These are phyloP conservation scores for Pristionchus fissidentatus DNA, from an alignment of 2,888 invertebrate species.

Conservation along the genomic window DNA sequence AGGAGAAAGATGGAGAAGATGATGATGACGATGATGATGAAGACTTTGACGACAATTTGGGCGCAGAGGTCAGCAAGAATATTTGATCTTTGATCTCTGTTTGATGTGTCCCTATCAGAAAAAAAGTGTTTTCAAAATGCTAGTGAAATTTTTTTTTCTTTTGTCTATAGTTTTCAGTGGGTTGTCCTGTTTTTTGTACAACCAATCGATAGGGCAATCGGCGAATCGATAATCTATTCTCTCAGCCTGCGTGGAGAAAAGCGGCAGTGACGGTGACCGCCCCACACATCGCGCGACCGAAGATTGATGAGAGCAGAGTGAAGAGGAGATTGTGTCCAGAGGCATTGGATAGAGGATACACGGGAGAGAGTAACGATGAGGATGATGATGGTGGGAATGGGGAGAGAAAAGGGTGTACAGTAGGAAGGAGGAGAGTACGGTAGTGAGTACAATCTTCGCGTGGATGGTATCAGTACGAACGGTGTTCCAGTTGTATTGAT, in stretches of 20 bases:
- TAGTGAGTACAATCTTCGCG: no score
- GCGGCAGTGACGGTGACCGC: neutral
- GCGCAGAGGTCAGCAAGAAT: neutral
- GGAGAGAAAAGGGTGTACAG: neutral
- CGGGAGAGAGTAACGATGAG: constrained; percentile 21
- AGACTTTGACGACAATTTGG: constrained; percentile 49
- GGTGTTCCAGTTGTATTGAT: no score
- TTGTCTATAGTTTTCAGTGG: no score
- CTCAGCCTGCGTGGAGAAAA: neutral
- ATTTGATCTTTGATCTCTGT: constrained; percentile 2
- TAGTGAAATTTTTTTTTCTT: no score
- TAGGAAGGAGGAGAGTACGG: no score
- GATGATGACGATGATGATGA: constrained; percentile 52
- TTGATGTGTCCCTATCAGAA: neutral
- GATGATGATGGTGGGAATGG: constrained; percentile 6
- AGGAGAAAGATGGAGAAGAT: constrained; percentile 56
- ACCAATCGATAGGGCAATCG: no score
- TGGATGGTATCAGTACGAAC: no score
- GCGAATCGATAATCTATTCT: no score
- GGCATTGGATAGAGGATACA: constrained; percentile 40
- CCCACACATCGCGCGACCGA: neutral
- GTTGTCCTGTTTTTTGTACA: no score
- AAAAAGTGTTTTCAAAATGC: no score
- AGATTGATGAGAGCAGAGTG: constrained; percentile 36
- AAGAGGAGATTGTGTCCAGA: constrained; percentile 46